Evolutionary conservation across 1,140 invertebrate genomes (phyloP), one percentile per base, ranked within the genome.

Genomic region (Hypothenemus hampei): DNA sequence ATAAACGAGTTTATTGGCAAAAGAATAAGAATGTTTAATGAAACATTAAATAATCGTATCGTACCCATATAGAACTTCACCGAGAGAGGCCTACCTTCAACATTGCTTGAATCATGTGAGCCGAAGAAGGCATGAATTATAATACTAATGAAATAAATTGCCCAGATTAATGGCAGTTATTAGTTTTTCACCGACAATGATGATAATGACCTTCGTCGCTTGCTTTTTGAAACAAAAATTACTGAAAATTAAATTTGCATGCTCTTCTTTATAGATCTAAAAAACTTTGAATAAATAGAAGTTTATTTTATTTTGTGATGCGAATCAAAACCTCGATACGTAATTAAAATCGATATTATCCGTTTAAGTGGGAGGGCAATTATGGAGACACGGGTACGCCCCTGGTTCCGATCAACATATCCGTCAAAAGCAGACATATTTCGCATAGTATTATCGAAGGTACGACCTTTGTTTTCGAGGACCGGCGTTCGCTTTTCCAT

Each of bases 81-180:
- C n/a, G n/a, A n/a, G n/a, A 16, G 13, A 8, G 26, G 13, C 13
- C 54, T 54, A 46, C 41, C 52, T 48, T 48, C 46, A 26, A 20
- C 18, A n/a, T 48, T 48, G 65, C n/a, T 65, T 66, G 66, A 68
- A 50, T 68, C 66, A 68, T 68, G 55, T 60, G 46, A 19, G 31
- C 45, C 43, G 16, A 52, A 65, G 59, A 61, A 41, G 50, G 31
- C 64, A 68, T 62, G 67, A 69, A 68, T 69, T 69, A 69, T 64
- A 64, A 69, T 69, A n/a, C n/a, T n/a, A 69, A 69, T 69, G 66
- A 66, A 69, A 69, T 65, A 68, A 69, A 69, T 69, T 69, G 64
- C 50, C 46, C 58, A 52, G 61, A 68, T 67, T 69, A 69, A 69
- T 68, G 65, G 61, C 58, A 60, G 61, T 68, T 68, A 68, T 65